Evolutionary conservation across 2,113 vertebrate genomes (phyloP).

Genomic region (Gobiocypris rarus): DNA sequence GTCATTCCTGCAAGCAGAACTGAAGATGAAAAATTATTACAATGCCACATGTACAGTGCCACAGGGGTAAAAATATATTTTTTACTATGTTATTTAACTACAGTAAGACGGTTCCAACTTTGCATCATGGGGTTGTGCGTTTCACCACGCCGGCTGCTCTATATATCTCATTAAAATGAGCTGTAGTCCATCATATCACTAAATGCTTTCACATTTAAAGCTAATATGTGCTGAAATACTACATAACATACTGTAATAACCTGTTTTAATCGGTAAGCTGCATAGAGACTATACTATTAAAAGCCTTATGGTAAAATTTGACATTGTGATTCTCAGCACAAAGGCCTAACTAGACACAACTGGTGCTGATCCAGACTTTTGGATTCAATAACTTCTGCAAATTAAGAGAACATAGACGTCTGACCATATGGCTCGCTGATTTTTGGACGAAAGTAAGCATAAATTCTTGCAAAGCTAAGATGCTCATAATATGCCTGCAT

Average conservation of each 20-base stretch:
- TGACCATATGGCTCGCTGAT: conserved; percentile 48
- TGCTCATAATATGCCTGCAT: conserved; percentile 25
- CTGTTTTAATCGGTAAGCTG: background rate
- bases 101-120: background rate
- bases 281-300: conserved; percentile 19
- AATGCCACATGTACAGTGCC: conserved; percentile 16
- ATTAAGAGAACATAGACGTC: conserved; percentile 12
- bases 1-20: conserved; percentile 1
- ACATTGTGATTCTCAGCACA: conserved; percentile 35
- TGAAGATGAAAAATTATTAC: conserved; percentile 24
- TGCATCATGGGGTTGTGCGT: background rate
- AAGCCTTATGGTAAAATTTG: conserved; percentile 25
- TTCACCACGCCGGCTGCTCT: background rate
- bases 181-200: background rate
- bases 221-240: background rate
- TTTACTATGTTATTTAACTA: background rate
- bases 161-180: background rate
- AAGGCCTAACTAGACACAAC: conserved; percentile 32
- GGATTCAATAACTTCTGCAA: conserved; percentile 26
- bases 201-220: conserved; percentile 26
- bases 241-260: conserved; percentile 30
- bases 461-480: conserved; percentile 51
- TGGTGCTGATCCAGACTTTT: conserved; percentile 38
- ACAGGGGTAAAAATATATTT: conserved; percentile 25
- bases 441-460: conserved; percentile 45